A percentile compares a stretch with the other conserved stretches of the same genome.
phyloP scores from a whole-genome alignment of 2,113 vertebrate genomes.

The Xyrauchen texanus region DNA sequence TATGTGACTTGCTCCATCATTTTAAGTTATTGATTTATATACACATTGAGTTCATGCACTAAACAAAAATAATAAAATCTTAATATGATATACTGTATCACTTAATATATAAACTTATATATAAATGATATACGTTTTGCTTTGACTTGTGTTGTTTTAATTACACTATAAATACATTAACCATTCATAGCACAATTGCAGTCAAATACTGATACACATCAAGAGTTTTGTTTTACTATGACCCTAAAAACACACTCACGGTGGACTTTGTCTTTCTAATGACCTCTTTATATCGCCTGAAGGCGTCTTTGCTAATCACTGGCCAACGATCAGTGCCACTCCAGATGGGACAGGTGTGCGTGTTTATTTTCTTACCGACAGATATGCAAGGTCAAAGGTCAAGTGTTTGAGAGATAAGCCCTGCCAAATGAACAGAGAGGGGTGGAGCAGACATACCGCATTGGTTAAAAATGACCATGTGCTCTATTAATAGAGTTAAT shows the following conservation, averaged over 20 bases:
- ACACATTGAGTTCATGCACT: too few relatives aligned
- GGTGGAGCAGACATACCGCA: neutral
- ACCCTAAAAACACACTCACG: neutral
- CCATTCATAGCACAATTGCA: neutral
- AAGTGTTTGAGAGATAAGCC: constrained; percentile 22
- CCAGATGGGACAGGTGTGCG: constrained; percentile 9
- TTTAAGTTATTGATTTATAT: too few relatives aligned
- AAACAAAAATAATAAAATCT: too few relatives aligned
- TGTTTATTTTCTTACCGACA: constrained; percentile 32
- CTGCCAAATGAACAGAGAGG: constrained; percentile 12
- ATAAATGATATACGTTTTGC: too few relatives aligned
- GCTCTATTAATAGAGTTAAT: neutral
- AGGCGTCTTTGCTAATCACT: constrained; percentile 2
- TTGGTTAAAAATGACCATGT: constrained; percentile 22
- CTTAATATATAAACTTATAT: too few relatives aligned
- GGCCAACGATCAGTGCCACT: constrained; percentile 10
- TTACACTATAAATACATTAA: neutral
- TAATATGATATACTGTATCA: too few relatives aligned
- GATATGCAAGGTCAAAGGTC: constrained; percentile 48
- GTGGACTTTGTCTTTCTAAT: constrained; percentile 55
- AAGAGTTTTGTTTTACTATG: too few relatives aligned
- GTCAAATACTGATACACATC: too few relatives aligned
- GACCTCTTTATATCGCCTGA: constrained; percentile 28
- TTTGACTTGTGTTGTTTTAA: too few relatives aligned
- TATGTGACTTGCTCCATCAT: too few relatives aligned